Percentiles rank a stretch among this genome's conserved stretches.
These are phyloP conservation scores for Silurus asotus DNA, from an alignment of 2,113 vertebrate species.

Conservation along the genomic window DNA sequence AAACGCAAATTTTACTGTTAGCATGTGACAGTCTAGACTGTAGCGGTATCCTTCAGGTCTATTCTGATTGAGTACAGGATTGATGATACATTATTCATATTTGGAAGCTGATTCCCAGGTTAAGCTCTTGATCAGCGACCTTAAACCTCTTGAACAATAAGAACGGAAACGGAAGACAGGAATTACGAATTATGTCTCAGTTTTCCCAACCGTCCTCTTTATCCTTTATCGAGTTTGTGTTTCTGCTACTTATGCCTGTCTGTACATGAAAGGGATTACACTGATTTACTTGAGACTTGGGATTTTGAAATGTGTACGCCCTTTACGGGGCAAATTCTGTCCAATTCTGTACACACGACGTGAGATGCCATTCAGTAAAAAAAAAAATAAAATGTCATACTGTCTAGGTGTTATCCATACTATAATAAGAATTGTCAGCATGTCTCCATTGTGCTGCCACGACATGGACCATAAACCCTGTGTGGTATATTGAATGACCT, in stretches of 20 bases:
- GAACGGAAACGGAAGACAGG: neutral
- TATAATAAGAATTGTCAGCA: conserved; percentile 29
- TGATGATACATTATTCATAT: neutral
- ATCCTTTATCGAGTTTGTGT: neutral
- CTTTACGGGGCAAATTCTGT: neutral
- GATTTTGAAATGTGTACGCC: neutral
- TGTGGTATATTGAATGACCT: conserved; percentile 51
- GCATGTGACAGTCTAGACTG: neutral
- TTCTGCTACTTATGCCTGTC: neutral
- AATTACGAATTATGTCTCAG: neutral
- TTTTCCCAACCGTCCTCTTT: neutral
- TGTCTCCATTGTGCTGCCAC: neutral
- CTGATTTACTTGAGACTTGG: neutral
- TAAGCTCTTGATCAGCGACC: neutral
- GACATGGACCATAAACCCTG: conserved; percentile 31
- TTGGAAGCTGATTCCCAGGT: neutral
- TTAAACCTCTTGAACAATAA: neutral
- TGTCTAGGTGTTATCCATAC: neutral
- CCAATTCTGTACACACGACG: neutral
- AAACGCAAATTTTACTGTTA: too few relatives aligned
- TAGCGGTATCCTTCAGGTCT: neutral
- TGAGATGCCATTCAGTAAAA: neutral
- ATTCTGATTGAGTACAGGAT: neutral
- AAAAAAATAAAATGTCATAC: neutral
- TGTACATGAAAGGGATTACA: neutral